Percentiles rank a stretch among this genome's conserved stretches.
Evolutionary conservation across 1,140 invertebrate species (phyloP).

Genomic region (Potamilus streckersoni): DNA sequence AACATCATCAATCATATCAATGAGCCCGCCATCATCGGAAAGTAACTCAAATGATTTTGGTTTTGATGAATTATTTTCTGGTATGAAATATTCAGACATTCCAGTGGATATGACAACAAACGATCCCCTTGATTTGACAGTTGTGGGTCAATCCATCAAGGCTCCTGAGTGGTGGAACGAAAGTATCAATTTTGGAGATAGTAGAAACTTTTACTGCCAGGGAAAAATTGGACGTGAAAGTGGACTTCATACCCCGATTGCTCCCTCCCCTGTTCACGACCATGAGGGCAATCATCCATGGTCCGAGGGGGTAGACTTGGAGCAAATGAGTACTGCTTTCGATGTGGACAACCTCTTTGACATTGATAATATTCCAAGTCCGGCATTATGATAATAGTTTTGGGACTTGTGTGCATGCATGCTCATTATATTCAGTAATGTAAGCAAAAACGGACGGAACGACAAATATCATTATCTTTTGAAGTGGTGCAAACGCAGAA

Average conservation of each 20-base stretch:
- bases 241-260: conserved; percentile 54
- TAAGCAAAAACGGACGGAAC: too few relatives aligned
- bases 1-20: conserved; percentile 49
- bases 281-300: conserved; percentile 50
- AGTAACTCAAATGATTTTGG: conserved; percentile 58
- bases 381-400: conserved; percentile 34
- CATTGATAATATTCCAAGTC: conserved; percentile 60
- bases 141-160: conserved; percentile 59
- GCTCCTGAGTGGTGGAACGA: conserved; percentile 66
- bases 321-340: conserved; percentile 55
- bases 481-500: too few relatives aligned
- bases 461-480: too few relatives aligned
- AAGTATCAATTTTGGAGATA: conserved; percentile 37
- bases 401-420: neutral
- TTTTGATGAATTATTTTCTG: conserved; percentile 57
- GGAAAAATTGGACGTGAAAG: conserved; percentile 33
- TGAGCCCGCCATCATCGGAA: conserved; percentile 63
- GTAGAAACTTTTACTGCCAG: conserved; percentile 22
- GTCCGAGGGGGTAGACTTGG: conserved; percentile 51
- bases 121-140: conserved; percentile 59
- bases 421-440: too few relatives aligned
- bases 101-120: conserved; percentile 53
- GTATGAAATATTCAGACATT: conserved; percentile 43
- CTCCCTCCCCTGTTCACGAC: conserved; percentile 47
- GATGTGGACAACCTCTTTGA: conserved; percentile 65